Evolutionary conservation across 2,888 invertebrate genomes (phyloP).

Genomic region (Cephus nigrinus): DNA sequence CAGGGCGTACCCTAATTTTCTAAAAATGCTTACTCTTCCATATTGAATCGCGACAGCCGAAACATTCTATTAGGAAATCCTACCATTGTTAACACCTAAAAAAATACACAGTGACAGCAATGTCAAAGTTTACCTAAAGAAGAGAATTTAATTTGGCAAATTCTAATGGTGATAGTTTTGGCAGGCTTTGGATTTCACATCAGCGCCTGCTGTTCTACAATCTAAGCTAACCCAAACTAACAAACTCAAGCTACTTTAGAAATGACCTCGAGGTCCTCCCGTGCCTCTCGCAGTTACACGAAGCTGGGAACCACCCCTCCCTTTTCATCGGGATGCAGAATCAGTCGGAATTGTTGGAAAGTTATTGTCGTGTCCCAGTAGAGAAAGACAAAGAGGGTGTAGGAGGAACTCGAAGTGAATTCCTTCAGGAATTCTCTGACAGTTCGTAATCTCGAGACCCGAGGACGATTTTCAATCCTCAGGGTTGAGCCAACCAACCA

Average conservation of each 20-base stretch:
- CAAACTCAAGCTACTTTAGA: not conserved
- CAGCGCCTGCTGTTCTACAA: not conserved
- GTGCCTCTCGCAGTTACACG: not conserved
- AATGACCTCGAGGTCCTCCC: not conserved
- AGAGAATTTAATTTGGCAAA: not conserved
- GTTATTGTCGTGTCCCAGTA: not conserved
- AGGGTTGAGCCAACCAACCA: not conserved
- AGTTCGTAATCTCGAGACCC: not conserved
- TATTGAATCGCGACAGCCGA: no score
- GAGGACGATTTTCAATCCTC: not conserved
- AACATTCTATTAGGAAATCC: not conserved
- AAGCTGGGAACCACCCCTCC: not conserved
- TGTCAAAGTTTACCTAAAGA: not conserved
- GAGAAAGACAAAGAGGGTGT: not conserved
- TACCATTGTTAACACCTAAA: not conserved
- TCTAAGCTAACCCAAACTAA: not conserved
- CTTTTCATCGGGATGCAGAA: constrained; percentile 37
- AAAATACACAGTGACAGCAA: not conserved
- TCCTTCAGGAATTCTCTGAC: not conserved
- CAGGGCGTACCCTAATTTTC: no score
- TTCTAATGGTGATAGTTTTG: not conserved
- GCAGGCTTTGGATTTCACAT: not conserved
- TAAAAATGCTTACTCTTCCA: no score
- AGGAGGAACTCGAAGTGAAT: not conserved
- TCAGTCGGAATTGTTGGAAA: constrained; percentile 33